phyloP scores from a whole-genome alignment of 2,797 vertebrate genomes.

The Spinus pinus region DNA sequence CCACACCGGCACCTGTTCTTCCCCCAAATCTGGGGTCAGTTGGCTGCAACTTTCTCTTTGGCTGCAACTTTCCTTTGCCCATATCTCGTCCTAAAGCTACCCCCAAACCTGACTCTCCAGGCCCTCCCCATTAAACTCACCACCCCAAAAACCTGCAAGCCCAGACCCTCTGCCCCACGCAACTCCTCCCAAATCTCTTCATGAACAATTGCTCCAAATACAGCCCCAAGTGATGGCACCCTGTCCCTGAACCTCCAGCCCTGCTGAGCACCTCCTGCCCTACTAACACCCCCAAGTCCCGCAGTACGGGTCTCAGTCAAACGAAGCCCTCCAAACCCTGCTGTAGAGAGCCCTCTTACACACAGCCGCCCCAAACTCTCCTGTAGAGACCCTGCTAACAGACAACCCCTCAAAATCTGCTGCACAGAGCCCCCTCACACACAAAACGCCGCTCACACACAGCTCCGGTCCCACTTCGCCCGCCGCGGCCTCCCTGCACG shows the following conservation, averaged over 20 bases:
- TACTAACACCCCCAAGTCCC: background rate
- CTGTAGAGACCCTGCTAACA: accelerated
- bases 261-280: background rate
- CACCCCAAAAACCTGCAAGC: background rate
- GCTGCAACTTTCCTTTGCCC: accelerated
- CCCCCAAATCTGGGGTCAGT: background rate
- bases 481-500: background rate
- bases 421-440: background rate
- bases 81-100: accelerated
- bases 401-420: accelerated
- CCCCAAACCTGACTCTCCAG: background rate
- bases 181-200: background rate
- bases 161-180: background rate
- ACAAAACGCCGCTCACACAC: background rate
- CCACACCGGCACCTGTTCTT: background rate
- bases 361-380: background rate
- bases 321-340: background rate
- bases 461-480: background rate
- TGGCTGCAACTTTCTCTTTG: accelerated
- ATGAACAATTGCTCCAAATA: background rate
- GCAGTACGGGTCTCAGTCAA: accelerated
- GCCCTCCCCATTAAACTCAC: too few species aligned
- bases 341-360: accelerated
- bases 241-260: background rate
- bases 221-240: accelerated